phyloP scores from a whole-genome alignment of 2,888 invertebrate genomes.

The Nomada fabriciana region DNA sequence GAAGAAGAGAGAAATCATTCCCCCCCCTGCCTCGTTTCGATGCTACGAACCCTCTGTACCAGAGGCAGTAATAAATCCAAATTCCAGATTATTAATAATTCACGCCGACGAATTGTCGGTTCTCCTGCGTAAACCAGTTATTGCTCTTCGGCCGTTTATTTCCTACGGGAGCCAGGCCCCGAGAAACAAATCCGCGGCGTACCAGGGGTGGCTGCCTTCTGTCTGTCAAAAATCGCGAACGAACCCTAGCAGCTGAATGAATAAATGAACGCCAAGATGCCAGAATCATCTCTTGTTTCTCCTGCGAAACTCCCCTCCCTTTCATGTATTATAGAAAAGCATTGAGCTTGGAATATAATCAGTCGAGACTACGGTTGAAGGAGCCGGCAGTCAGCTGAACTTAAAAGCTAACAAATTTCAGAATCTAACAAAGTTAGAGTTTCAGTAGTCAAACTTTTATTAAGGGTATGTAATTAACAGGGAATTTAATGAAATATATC shows the following conservation, averaged over 20 bases:
- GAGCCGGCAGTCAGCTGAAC: no score
- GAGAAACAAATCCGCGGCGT: conserved; percentile 50
- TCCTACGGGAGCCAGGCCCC: conserved; percentile 60
- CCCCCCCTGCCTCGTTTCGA: conserved; percentile 8
- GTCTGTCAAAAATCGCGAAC: conserved; percentile 68
- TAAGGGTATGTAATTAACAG: no score
- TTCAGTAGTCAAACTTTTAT: no score
- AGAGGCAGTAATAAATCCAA: conserved; percentile 61
- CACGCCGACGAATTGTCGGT: conserved; percentile 63
- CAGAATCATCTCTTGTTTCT: background rate
- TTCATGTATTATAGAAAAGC: background rate
- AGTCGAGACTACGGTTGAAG: no score
- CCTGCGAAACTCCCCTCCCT: background rate
- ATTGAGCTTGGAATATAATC: no score
- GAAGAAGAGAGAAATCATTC: conserved; percentile 18
- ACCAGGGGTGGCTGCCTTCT: conserved; percentile 35
- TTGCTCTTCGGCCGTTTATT: conserved; percentile 61
- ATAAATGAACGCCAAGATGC: conserved; percentile 46
- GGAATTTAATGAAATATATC: no score
- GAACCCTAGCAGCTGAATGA: conserved; percentile 58
- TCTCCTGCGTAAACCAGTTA: conserved; percentile 63
- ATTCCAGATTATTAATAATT: conserved; percentile 66
- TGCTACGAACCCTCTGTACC: conserved; percentile 11
- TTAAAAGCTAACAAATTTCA: no score
- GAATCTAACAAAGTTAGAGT: no score